Percentiles rank a stretch among this genome's conserved stretches.
These are phyloP conservation scores for Nycticryphes semicollaris DNA, from an alignment of 2,113 vertebrate species.

Conservation along the genomic window DNA sequence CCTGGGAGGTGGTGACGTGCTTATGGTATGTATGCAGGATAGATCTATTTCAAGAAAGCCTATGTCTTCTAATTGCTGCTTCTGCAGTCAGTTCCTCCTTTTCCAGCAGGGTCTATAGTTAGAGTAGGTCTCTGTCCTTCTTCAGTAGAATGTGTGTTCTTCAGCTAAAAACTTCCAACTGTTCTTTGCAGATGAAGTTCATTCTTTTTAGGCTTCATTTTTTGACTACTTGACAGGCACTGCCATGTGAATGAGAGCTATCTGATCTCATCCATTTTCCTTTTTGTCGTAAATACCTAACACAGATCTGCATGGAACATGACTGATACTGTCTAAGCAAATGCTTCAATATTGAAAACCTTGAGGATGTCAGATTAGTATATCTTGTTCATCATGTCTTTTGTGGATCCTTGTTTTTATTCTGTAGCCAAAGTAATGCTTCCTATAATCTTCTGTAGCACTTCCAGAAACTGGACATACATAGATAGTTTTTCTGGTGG, in stretches of 20 bases:
- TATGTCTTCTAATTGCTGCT: background rate
- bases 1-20: slow-evolving; percentile 95
- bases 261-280: background rate
- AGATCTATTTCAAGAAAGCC: background rate
- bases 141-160: background rate
- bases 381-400: background rate
- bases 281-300: background rate
- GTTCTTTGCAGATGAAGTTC: background rate
- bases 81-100: background rate
- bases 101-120: background rate
- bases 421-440: background rate
- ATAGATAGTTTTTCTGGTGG: background rate
- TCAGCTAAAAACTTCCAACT: background rate
- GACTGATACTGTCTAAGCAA: background rate
- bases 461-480: background rate
- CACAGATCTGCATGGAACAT: background rate
- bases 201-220: background rate
- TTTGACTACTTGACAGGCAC: background rate
- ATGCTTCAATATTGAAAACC: background rate
- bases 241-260: background rate
- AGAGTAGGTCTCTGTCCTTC: background rate
- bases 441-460: background rate
- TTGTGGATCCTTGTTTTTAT: background rate
- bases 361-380: background rate
- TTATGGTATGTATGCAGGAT: slow-evolving; percentile 87